These are phyloP conservation scores for Neosilurus hyrtlii DNA, from an alignment of 2,797 vertebrate species.

Conservation along the genomic window DNA sequence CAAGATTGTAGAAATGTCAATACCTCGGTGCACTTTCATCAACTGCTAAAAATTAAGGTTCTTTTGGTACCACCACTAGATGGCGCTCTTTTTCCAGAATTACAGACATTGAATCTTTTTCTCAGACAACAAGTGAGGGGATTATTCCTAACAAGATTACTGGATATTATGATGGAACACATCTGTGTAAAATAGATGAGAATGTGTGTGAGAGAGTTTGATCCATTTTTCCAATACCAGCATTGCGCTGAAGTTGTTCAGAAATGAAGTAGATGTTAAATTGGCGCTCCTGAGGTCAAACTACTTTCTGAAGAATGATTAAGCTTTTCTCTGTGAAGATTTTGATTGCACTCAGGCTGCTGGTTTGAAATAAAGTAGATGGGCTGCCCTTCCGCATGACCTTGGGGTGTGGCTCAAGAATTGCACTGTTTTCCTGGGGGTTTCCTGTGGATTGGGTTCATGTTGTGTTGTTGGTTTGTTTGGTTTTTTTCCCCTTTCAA, in stretches of 20 bases:
- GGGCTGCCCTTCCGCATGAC: neutral
- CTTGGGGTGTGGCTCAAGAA: constrained; percentile 58
- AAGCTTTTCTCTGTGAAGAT: constrained; percentile 38
- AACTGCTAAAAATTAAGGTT: neutral
- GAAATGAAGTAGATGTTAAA: neutral
- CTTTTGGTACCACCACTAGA: constrained; percentile 26
- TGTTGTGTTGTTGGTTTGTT: neutral
- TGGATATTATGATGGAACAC: constrained; percentile 1
- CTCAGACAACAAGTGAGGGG: neutral
- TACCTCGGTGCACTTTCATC: neutral
- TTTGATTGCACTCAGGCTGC: constrained; percentile 54
- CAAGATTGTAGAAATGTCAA: neutral
- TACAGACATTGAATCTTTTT: neutral
- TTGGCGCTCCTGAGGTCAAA: neutral
- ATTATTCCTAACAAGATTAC: constrained; percentile 19
- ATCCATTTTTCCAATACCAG: neutral
- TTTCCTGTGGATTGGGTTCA: neutral
- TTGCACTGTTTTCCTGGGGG: constrained; percentile 55
- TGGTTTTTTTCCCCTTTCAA: neutral
- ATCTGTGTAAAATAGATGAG: neutral
- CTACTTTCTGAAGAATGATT: constrained; percentile 1
- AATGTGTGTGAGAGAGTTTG: constrained; percentile 8
- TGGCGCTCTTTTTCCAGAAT: constrained; percentile 26
- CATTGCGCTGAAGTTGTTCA: neutral
- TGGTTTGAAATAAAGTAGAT: neutral